Evolutionary conservation across 30 jellyfish, hydroid and myxozoan species (phyloP), one percentile per base, ranked within the genome.

Genomic region (Cassiopea xamachana): DNA sequence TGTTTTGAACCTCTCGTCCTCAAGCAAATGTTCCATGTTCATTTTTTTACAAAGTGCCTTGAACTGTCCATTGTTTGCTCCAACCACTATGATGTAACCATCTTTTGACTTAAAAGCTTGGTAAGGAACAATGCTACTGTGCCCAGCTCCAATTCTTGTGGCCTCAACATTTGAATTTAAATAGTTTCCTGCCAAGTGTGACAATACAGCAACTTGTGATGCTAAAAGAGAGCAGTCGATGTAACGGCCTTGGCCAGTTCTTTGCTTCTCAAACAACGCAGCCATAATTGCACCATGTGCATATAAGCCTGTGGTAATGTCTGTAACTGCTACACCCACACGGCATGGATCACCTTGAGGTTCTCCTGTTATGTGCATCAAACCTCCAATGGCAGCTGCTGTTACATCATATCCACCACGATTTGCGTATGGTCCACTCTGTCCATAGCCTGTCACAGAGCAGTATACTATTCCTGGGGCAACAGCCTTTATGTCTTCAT

Each of bases 211-310:
- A 10, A 92, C 97, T 75, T 96, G 99, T 0, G 99, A 87, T 51
- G 97, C 91, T 79, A 96, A 75, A 44, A 96, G 90, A 15, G 99
- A 96, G 81, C 97, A 87, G 84, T 92, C 97, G 46, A 96, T 87
- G 80, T 85, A 80, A 15, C 87, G 64, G 13, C 99, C 99, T 60
- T 46, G 79, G 39, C 97, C 97, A 15, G 99, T 92, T 81, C 72
- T 70, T 75, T 81, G 87, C 92, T 96, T 92, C 69, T 96, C 97
- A 59, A 88, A 75, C 19, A 96, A 80, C 17, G 99, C 99, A n/a
- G 99, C 97, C 71, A 92, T 45, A 46, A 96, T 92, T 55, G 99
- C 98, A 47, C 99, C 99, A 80, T 96, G 98, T 6, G 99, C 99
- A 75, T 90, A 96, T 74, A 96, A 81, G 7, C 99, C 99, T 1